Evolutionary conservation across 1,140 invertebrate genomes (phyloP).

Genomic region (Macrocentrus cingulum): DNA sequence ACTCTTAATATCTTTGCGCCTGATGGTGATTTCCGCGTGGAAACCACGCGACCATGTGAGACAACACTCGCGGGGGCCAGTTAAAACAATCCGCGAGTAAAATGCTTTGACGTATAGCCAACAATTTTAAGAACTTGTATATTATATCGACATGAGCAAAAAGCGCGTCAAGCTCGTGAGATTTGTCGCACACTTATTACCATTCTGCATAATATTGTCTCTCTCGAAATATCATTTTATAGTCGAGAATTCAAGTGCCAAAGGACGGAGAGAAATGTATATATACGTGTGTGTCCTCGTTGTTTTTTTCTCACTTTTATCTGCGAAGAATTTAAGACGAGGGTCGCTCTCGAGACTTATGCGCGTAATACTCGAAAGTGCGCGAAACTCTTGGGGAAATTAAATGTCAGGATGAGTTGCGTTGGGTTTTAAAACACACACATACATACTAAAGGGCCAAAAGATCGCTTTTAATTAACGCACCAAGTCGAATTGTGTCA

Average conservation of each 20-base stretch:
- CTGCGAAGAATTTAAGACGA: conserved; percentile 15
- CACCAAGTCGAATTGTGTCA: conserved; percentile 4
- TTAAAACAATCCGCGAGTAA: conserved; percentile 20
- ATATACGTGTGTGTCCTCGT: background rate
- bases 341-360: conserved; percentile 15
- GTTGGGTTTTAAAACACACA: conserved; percentile 18
- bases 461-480: conserved; percentile 23
- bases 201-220: too few relatives aligned
- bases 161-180: too few relatives aligned
- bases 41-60: background rate
- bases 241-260: too few relatives aligned
- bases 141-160: too few relatives aligned
- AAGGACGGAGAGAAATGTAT: too few relatives aligned
- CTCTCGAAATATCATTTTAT: too few relatives aligned
- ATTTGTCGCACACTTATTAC: too few relatives aligned
- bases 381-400: conserved; percentile 27
- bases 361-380: conserved; percentile 19
- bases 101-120: conserved; percentile 19
- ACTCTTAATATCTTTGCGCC: background rate
- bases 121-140: too few relatives aligned
- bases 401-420: conserved; percentile 30
- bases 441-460: background rate
- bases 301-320: conserved; percentile 12
- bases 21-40: background rate
- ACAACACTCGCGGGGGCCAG: background rate